These are phyloP conservation scores for Pelecanoides urinatrix DNA, from an alignment of 2,113 vertebrate species.

Conservation along the genomic window DNA sequence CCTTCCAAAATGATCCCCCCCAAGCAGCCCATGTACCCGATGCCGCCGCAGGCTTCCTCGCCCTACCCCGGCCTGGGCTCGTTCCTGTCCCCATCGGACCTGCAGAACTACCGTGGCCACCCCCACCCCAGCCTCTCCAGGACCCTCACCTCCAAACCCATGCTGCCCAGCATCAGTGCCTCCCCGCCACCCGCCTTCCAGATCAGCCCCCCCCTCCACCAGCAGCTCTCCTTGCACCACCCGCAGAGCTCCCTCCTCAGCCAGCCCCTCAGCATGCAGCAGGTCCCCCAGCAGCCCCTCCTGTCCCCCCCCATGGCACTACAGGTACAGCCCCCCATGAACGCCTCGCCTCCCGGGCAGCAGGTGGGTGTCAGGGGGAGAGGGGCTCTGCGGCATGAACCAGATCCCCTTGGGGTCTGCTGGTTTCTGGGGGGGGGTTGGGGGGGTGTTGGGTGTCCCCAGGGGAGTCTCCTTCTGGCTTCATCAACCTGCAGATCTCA, in stretches of 20 bases:
- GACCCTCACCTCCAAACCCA: slow-evolving; percentile 87
- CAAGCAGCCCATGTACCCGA: slow-evolving; percentile 89
- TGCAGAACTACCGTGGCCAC: slow-evolving; percentile 90
- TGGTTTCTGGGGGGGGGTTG: not conserved
- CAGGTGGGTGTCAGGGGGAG: slow-evolving; percentile 80
- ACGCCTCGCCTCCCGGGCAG: slow-evolving; percentile 92
- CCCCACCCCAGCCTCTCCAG: slow-evolving; percentile 87
- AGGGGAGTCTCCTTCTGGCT: not conserved
- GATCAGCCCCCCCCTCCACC: slow-evolving; percentile 94
- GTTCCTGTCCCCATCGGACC: slow-evolving; percentile 89
- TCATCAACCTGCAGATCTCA: not conserved
- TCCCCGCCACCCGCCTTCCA: slow-evolving; percentile 94
- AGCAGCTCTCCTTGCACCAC: slow-evolving; percentile 92
- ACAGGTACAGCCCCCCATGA: slow-evolving; percentile 89
- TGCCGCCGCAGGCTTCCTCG: slow-evolving; percentile 87
- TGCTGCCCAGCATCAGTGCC: slow-evolving; percentile 94
- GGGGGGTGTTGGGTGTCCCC: not conserved
- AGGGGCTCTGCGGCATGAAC: not conserved
- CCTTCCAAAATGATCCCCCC: slow-evolving; percentile 91
- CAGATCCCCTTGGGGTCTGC: too few species aligned
- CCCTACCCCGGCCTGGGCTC: slow-evolving; percentile 89
- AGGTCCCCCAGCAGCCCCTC: slow-evolving; percentile 92
- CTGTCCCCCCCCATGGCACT: slow-evolving; percentile 95
- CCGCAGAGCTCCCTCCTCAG: slow-evolving; percentile 90
- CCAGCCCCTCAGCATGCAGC: slow-evolving; percentile 95